A percentile compares a stretch with the other conserved stretches of the same genome.
Evolutionary conservation across 2,113 vertebrate species (phyloP).

Genomic region (Sceloporus undulatus): DNA sequence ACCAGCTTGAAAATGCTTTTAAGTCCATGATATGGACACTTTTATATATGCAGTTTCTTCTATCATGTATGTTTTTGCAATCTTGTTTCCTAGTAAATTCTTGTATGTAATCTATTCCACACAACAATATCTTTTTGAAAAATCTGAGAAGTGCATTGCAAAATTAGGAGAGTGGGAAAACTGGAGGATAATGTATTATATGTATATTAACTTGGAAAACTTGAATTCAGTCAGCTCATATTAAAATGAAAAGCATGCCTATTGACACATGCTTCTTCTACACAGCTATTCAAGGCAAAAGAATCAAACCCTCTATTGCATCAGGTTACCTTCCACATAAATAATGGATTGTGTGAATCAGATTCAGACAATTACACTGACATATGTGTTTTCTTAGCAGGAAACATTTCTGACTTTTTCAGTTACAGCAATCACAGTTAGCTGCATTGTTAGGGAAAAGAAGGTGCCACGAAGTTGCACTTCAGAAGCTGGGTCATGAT

Average conservation of each 20-base stretch:
- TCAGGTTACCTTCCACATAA: not conserved
- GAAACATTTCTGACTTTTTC: not conserved
- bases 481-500: no score
- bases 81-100: no score
- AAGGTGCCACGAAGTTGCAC: no score
- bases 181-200: not conserved
- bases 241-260: not conserved
- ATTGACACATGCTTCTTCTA: not conserved
- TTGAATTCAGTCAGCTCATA: not conserved
- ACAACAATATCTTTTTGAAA: no score
- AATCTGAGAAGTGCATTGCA: not conserved
- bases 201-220: not conserved
- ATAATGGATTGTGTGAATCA: not conserved
- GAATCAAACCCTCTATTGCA: no score
- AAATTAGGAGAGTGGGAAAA: not conserved
- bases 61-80: not conserved
- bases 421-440: not conserved
- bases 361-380: not conserved
- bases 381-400: not conserved
- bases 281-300: not conserved
- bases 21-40: no score
- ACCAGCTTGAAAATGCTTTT: no score
- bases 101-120: no score
- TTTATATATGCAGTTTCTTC: not conserved
- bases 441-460: no score